Evolutionary conservation across 35 echinoderm and acorn worm species (phyloP).

Genomic region (Stichopus chloronotus): DNA sequence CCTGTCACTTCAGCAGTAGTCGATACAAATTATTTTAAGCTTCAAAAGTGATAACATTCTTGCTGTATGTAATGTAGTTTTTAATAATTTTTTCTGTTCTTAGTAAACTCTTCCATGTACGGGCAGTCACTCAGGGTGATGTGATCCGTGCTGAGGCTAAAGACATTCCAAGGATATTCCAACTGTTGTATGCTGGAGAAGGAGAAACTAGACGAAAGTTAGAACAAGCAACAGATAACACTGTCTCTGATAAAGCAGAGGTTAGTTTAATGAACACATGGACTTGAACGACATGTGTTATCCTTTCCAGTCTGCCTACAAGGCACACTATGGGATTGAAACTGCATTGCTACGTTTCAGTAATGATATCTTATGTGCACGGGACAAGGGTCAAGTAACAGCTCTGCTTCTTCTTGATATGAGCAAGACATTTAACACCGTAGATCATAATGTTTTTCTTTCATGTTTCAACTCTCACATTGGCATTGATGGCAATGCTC

Average conservation of each 20-base stretch:
- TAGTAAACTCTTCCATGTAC: constrained; percentile 99
- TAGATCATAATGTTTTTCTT: too few species aligned
- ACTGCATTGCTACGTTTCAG: too few species aligned
- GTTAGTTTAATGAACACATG: neutral
- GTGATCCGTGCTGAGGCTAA: constrained; percentile 85
- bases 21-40: too few species aligned
- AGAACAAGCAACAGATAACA: constrained; percentile 30
- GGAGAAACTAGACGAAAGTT: constrained; percentile 76
- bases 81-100: neutral
- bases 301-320: neutral
- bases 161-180: constrained; percentile 99
- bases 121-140: constrained; percentile 95
- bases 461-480: too few species aligned
- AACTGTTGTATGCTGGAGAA: constrained; percentile 93
- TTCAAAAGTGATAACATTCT: too few species aligned
- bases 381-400: too few species aligned
- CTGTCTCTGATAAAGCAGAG: constrained; percentile 33
- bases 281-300: neutral
- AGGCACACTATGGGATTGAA: too few species aligned
- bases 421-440: too few species aligned
- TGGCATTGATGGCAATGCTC: too few species aligned
- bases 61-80: neutral
- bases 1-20: too few species aligned
- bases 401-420: too few species aligned
- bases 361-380: too few species aligned